A percentile compares a stretch with the other conserved stretches of the same genome.
These are phyloP conservation scores for Lepus americanus DNA, from an alignment of 2,113 vertebrate species.

Conservation along the genomic window DNA sequence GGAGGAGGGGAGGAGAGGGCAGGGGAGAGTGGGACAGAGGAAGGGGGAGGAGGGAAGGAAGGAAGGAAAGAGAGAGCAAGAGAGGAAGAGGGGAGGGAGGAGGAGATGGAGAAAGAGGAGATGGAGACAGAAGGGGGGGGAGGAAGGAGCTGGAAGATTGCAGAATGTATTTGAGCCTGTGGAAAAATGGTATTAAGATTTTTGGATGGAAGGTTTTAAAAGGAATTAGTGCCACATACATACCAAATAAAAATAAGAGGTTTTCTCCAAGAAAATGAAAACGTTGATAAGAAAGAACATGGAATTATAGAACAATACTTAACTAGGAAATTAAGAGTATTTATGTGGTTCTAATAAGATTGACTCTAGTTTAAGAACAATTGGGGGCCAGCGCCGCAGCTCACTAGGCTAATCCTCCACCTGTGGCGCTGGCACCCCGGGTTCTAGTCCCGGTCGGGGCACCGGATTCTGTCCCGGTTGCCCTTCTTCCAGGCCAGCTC, in stretches of 20 bases:
- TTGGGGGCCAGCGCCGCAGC: too few relatives aligned
- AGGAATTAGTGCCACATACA: not conserved
- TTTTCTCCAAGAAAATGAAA: not conserved
- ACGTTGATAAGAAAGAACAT: not conserved
- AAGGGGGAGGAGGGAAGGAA: too few relatives aligned
- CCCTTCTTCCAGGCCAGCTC: too few relatives aligned
- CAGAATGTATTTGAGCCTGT: not conserved
- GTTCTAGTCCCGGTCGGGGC: too few relatives aligned
- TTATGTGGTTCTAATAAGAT: not conserved
- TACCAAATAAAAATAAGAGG: not conserved
- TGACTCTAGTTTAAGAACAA: not conserved
- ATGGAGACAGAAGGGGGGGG: too few relatives aligned
- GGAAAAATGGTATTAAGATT: not conserved
- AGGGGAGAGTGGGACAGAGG: not conserved
- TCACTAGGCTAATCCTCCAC: too few relatives aligned
- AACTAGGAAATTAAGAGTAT: not conserved
- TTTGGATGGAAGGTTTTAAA: not conserved
- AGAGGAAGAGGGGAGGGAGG: not conserved
- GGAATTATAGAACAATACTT: not conserved
- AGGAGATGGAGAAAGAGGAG: too few relatives aligned
- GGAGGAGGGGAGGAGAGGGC: not conserved
- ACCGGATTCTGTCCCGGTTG: too few relatives aligned
- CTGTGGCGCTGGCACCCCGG: too few relatives aligned
- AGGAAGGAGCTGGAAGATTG: not conserved
- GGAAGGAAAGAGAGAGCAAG: not conserved